Base-by-base conservation (phyloP, 2,113 vertebrate genomes). In the Polypterus bichir region DNA sequence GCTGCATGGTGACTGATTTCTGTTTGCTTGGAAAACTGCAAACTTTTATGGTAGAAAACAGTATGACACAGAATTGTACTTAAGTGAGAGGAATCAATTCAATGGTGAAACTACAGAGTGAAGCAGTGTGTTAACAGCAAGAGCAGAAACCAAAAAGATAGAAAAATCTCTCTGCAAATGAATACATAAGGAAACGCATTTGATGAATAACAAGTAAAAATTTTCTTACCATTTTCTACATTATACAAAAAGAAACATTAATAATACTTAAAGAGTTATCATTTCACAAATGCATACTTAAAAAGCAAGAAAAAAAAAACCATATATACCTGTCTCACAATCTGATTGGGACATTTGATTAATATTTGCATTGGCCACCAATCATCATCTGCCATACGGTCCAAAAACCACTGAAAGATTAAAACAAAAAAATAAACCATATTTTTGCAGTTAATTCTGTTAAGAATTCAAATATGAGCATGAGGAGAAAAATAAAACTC, bases 351-450 rank as follows among this genome's bases (percentile, higher is more conserved):
- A 63, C 96, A 99, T 74, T 99, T 99, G 68, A 98, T 98, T 70
- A 98, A 83, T 78, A 99, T 98, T 83, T 98, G 94, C 96, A 99
- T 99, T 55, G 96, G 96, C 96, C 96, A 99, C 96, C 95, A 98
- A 81, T 99, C 97, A 78, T 99, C 95, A 70, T 99, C 94, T 64
- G 96, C 96, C 96, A 99, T 99, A 46, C 92, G 91, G 69, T 99
- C 96, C 83, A 99, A 81, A 86, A 99, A 99, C 96, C 96, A 99
- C 96, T 99, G 79, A 69, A 77, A 63, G 11, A 48, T 7, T 49
- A 57, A 64, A 68, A 73, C 73, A 75, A 64, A 67, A 67, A 2
- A 77, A 64, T 9, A 52, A 61, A 4, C 4, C 27, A 51, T 27
- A 27, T 27, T 27, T 27, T 27, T 27, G 27, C 27, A 27, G 27